Percentiles rank a stretch among this genome's conserved stretches.
Conservation (phyloP, 2,888 invertebrate genomes). For the Elegia similella region DNA sequence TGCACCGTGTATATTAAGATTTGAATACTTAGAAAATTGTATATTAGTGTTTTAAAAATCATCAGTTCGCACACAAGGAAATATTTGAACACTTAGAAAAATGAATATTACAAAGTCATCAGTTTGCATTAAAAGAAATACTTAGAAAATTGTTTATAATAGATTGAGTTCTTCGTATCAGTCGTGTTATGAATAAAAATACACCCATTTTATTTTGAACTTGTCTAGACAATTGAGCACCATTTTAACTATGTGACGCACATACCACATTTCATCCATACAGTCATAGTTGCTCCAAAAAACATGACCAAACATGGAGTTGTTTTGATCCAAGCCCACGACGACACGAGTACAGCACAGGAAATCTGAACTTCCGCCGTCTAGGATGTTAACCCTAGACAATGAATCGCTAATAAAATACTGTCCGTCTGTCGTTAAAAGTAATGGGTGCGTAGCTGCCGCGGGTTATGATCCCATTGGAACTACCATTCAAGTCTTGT, state of each 20-base stretch:
- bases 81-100: too few relatives aligned
- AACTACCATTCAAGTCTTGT: not conserved
- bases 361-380: constrained; percentile 77
- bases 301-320: constrained; percentile 52
- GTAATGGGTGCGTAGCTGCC: constrained; percentile 53
- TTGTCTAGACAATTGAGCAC: not conserved
- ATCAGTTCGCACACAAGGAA: too few relatives aligned
- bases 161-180: not conserved
- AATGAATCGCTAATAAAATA: constrained; percentile 63
- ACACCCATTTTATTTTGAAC: not conserved
- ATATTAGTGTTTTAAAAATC: too few relatives aligned
- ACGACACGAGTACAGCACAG: constrained; percentile 42
- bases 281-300: constrained; percentile 32
- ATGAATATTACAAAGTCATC: too few relatives aligned
- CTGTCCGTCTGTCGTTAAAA: constrained; percentile 53
- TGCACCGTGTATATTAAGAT: too few relatives aligned
- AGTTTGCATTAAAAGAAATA: too few relatives aligned
- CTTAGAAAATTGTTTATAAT: too few relatives aligned
- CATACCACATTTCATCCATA: constrained; percentile 2
- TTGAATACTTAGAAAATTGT: too few relatives aligned
- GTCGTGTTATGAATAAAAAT: not conserved
- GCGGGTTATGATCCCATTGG: constrained; percentile 15
- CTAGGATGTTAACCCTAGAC: constrained; percentile 76
- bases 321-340: constrained; percentile 65
- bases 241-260: constrained; percentile 14